Conservation (phyloP, 2,113 vertebrate species). For the Tetrax tetrax region DNA sequence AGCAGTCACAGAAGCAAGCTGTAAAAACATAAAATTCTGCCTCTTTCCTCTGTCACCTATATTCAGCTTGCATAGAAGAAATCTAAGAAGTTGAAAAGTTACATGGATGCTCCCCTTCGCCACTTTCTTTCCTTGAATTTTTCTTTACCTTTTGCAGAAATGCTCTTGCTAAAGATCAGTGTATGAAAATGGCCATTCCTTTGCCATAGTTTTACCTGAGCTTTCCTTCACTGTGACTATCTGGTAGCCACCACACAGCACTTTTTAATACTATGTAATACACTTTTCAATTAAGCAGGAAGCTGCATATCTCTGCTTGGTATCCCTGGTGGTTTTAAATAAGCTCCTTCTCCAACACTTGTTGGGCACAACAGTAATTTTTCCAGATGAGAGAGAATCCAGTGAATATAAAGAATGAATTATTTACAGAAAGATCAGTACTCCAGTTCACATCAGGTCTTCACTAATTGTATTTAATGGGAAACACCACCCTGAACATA, state of each 20-base stretch:
- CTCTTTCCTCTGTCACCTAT: rapidly evolving
- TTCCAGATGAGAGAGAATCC: constrained; percentile 40
- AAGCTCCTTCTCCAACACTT: neutral
- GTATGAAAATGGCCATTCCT: neutral
- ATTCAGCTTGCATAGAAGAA: neutral
- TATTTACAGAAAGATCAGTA: constrained; percentile 11
- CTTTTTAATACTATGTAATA: constrained; percentile 29
- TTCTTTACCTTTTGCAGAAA: neutral
- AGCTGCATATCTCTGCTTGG: constrained; percentile 5
- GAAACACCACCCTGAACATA: neutral
- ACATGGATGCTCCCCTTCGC: neutral
- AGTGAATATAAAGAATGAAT: constrained; percentile 34
- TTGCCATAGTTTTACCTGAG: neutral
- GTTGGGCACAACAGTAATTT: constrained; percentile 19
- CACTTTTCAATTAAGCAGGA: constrained; percentile 41
- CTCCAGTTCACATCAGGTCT: neutral
- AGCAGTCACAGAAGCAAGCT: neutral
- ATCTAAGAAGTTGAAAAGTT: neutral
- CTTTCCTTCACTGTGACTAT: neutral
- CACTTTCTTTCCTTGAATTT: neutral
- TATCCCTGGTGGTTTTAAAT: neutral
- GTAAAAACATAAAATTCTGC: neutral
- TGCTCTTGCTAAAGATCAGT: neutral
- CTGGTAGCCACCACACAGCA: neutral
- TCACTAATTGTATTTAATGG: neutral